Evolutionary conservation across 2,113 vertebrate species (phyloP), one percentile per base, ranked within the genome.

Genomic region (Trochalopteron elliotii): DNA sequence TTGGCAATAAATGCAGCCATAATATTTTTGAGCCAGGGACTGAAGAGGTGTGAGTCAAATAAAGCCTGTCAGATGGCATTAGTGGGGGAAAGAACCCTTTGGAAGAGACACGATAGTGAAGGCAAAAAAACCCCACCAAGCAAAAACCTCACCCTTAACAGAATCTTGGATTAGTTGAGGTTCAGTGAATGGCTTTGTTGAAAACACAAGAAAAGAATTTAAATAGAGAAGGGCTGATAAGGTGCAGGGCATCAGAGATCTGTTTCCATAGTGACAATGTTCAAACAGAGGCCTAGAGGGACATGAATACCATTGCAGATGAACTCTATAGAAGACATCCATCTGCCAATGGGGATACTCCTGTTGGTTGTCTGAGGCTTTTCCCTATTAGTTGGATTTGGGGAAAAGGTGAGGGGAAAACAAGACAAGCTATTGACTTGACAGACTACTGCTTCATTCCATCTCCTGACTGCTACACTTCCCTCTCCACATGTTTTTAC

Each of bases 131-230:
- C 0, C 11, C 6, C 15, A 52, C 39, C 65, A 53, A 86, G 83
- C 3, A 8, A 94, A 91, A 94, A 56, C 53, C 23, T 89, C 42
- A 81, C 65, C 94, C 88, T 67, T 71, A 87, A 92, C 84, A 97
- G 95, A 98, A 96, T 94, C 93, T 93, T 94, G 94, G 94, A 98
- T 98, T 98, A 98, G 97, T 96, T 97, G 96, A 97, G 98, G 98
- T 97, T 98, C 98, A 98, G 24, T 91, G 97, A 96, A 81, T 96
- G 89, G 77, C 94, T 98, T 98, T 98, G 97, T 98, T 95, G 78
- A 89, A 96, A 97, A 97, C 4, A 74, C 53, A 83, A 95, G 92
- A 95, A 96, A 96, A 97, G 96, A 95, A 97, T 97, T 98, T 96
- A 97, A 97, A 97, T 68, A 97, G 96, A 97, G 95, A 98, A 97